These are phyloP conservation scores for Neodon shergylaensis DNA, from an alignment of 2,113 vertebrate species.

Conservation along the genomic window DNA sequence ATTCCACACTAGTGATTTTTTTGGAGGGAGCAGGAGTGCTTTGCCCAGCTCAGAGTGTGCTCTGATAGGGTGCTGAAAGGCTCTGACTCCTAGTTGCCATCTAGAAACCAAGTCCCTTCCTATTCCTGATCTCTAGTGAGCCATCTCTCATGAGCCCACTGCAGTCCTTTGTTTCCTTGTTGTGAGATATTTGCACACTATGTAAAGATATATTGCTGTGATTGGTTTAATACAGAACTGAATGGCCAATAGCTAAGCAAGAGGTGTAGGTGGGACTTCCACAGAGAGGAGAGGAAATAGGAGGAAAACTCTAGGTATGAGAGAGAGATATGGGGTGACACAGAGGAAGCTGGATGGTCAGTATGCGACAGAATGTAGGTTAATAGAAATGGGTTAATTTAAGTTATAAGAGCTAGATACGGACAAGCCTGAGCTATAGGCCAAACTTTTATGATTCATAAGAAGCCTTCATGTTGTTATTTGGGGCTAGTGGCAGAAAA, in stretches of 20 bases:
- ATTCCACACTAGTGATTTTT: neutral
- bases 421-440: neutral
- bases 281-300: no score
- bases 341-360: no score
- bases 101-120: neutral
- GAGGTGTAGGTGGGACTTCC: no score
- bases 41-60: neutral
- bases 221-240: no score
- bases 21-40: neutral
- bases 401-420: neutral
- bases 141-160: neutral
- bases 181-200: neutral
- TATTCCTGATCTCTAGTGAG: neutral
- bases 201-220: no score
- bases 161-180: neutral
- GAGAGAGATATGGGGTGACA: no score
- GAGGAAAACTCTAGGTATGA: no score
- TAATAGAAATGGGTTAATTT: no score
- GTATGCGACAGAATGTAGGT: no score
- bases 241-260: no score
- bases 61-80: no score
- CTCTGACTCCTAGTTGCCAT: neutral
- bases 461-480: neutral
- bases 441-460: neutral
- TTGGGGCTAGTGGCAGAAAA: neutral